Evolutionary conservation across 2,888 invertebrate genomes (phyloP), one percentile per base, ranked within the genome.

Genomic region (Mesopsocus fuscifrons): DNA sequence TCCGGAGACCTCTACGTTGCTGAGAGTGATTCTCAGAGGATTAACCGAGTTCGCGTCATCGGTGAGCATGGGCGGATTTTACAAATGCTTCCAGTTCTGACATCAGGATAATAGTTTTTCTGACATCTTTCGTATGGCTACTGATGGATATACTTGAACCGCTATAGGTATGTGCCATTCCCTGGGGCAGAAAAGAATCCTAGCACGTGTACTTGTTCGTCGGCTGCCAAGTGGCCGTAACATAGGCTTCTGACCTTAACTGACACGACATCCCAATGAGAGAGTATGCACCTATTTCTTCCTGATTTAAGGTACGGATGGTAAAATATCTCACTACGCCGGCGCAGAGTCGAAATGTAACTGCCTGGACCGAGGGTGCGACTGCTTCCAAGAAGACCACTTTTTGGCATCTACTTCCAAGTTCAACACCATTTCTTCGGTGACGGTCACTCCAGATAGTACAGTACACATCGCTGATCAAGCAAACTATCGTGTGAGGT

Each of bases 391-490:
- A 58, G 83, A 84, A 5, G 89, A 88, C 51, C 81, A 91, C 60
- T 83, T 82, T 63, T 61, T 92, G 33, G 94, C 94, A 1, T 82
- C 88, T 0, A 89, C 87, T 51, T 87, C 92, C 0, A 84, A 91
- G 60, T 89, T 95, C 59, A 89, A 89, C 53, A 88, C 91, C 0
- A 88, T 94, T 42, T 87, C 88, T 0, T 84, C 94, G 0, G 74
- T 97, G 2, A 77, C 88, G 3, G 88, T 94, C 1, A 88, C 91
- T 6, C 89, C 94, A 0, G 89, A 92, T 57, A 91, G 94, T 0
- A 78, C 87, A 18, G 79, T 98, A 0, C 89, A 95, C 53, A 84
- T 98, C 42, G 89, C 92, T 1, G 97, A 98, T 60, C 89, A 92
- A 63, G 92, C 84, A 1, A 85, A 85, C 56, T 83, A 85, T 54